Evolutionary conservation across 2,113 vertebrate genomes (phyloP).

Genomic region (Pelmatolapia mariae): DNA sequence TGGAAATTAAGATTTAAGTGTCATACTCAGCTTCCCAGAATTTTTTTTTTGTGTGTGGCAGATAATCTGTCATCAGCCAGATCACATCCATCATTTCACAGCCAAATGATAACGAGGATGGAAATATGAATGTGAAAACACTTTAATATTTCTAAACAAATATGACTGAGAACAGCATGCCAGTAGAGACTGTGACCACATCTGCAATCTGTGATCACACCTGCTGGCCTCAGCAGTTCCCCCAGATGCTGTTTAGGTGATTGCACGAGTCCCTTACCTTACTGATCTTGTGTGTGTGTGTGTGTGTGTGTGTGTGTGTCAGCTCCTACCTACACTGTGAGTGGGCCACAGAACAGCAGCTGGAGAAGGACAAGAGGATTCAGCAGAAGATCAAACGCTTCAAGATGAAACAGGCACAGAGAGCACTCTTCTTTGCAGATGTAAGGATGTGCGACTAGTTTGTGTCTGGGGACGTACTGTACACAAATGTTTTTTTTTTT

Average conservation of each 20-base stretch:
- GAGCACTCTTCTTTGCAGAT: constrained; percentile 97
- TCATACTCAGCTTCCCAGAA: neutral
- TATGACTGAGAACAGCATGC: neutral
- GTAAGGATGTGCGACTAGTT: constrained; percentile 73
- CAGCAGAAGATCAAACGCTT: constrained; percentile 99
- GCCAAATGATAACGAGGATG: neutral
- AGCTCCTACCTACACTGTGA: constrained; percentile 99
- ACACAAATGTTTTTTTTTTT: neutral
- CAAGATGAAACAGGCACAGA: constrained; percentile 96
- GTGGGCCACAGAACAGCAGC: constrained; percentile 96
- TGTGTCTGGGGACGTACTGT: neutral
- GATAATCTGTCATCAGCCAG: constrained; percentile 1
- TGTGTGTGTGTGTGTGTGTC: neutral
- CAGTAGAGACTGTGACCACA: neutral
- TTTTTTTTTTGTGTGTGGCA: neutral
- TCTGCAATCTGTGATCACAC: neutral
- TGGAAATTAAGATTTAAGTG: constrained; percentile 7
- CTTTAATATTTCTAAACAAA: neutral
- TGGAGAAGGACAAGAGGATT: constrained; percentile 98
- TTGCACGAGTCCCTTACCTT: neutral
- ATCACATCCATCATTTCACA: neutral
- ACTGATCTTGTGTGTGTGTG: neutral
- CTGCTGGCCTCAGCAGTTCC: neutral
- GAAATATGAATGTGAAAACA: neutral
- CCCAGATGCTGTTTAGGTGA: neutral